A percentile compares a stretch with the other conserved stretches of the same genome.
Evolutionary conservation across 2,888 invertebrate genomes (phyloP).

Genomic region (Branchipolynoe longqiensis): DNA sequence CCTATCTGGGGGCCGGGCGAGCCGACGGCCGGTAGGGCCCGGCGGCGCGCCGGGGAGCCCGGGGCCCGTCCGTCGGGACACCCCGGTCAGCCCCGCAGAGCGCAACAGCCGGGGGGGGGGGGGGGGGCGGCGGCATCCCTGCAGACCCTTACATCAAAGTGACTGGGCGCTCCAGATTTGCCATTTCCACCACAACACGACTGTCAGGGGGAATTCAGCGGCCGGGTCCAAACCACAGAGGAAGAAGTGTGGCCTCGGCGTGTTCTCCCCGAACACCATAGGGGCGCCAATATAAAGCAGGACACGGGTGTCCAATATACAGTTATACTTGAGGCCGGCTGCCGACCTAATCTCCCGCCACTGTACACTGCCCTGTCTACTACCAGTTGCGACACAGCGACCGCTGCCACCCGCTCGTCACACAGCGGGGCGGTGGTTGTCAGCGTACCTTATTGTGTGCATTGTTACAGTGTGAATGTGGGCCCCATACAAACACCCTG

Average conservation of each 20-base stretch:
- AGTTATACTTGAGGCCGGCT: too few relatives aligned
- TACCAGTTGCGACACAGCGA: too few relatives aligned
- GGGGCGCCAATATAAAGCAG: conserved; percentile 48
- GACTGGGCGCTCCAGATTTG: conserved; percentile 45
- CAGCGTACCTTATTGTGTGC: too few relatives aligned
- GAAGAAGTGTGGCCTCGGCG: conserved; percentile 52
- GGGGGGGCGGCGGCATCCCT: background rate
- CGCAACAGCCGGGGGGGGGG: background rate
- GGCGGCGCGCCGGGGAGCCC: conserved; percentile 5
- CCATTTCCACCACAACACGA: conserved; percentile 52
- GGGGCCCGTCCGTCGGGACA: too few relatives aligned
- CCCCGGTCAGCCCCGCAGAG: conserved; percentile 4
- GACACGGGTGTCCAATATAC: conserved; percentile 28
- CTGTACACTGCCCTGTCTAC: too few relatives aligned
- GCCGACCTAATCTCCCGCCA: too few relatives aligned
- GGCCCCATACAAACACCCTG: too few relatives aligned
- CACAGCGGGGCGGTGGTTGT: too few relatives aligned
- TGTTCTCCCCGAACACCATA: conserved; percentile 42
- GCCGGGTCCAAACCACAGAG: conserved; percentile 47
- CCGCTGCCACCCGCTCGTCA: too few relatives aligned
- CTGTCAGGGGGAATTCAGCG: conserved; percentile 42
- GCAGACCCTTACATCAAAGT: conserved; percentile 51
- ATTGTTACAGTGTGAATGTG: too few relatives aligned
- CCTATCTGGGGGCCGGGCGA: background rate
- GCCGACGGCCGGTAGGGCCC: background rate